phyloP scores from a whole-genome alignment of 1,140 invertebrate species.

The Drosophila ercepeae region DNA sequence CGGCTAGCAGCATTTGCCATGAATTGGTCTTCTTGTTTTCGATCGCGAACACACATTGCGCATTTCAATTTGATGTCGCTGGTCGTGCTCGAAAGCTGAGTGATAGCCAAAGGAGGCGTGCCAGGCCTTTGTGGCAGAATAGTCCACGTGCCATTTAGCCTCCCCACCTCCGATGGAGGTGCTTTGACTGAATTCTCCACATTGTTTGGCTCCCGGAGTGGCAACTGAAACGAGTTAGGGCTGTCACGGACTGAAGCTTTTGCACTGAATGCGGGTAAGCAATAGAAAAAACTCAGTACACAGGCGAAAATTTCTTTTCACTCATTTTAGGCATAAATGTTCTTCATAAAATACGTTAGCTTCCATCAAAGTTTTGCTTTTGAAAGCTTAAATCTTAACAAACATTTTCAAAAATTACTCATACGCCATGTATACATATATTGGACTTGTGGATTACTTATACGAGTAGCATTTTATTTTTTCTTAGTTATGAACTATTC shows the following conservation, averaged over 20 bases:
- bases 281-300: background rate
- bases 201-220: slow-evolving; percentile 25
- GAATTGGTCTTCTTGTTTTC: slow-evolving; percentile 64
- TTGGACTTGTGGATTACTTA: no score
- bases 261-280: background rate
- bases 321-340: no score
- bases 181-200: slow-evolving; percentile 40
- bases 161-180: no score
- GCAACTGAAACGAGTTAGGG: slow-evolving; percentile 22
- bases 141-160: slow-evolving; percentile 30
- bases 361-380: no score
- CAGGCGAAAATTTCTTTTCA: background rate
- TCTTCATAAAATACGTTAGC: no score
- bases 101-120: slow-evolving; percentile 48
- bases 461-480: no score
- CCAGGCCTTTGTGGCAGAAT: slow-evolving; percentile 37
- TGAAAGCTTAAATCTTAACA: no score
- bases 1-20: slow-evolving; percentile 44
- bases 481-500: no score
- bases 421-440: no score
- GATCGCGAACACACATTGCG: slow-evolving; percentile 47
- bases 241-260: slow-evolving; percentile 24
- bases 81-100: slow-evolving; percentile 20
- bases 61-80: slow-evolving; percentile 61
- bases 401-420: no score